Conservation (phyloP, 2,797 vertebrate species). For the Characodon lateralis region DNA sequence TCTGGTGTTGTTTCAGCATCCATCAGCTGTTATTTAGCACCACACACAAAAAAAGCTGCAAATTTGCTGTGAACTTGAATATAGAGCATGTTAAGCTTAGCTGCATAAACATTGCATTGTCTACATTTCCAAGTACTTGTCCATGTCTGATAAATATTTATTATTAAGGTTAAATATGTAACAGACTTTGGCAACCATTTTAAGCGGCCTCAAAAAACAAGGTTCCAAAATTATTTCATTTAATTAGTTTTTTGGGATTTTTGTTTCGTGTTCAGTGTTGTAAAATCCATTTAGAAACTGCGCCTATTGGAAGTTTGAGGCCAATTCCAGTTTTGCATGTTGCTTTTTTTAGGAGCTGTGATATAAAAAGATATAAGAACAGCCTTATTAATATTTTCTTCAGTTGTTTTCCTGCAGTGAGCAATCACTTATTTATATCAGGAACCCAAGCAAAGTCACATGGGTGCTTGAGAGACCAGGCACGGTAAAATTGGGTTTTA, state of each 20-base stretch:
- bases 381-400: not conserved
- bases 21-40: slow-evolving; percentile 1
- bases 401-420: too few relatives aligned
- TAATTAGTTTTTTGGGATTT: not conserved
- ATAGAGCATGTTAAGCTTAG: not conserved
- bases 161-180: not conserved
- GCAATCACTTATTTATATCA: not conserved
- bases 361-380: not conserved
- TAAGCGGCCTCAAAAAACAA: not conserved
- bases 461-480: not conserved
- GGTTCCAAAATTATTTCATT: not conserved
- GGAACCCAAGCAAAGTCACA: not conserved
- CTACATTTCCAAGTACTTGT: not conserved
- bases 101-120: not conserved
- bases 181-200: not conserved
- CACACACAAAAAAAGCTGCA: slow-evolving; percentile 1
- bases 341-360: not conserved
- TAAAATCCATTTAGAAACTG: not conserved
- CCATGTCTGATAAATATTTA: not conserved
- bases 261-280: not conserved
- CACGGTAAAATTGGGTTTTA: not conserved
- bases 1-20: slow-evolving; percentile 15
- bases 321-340: not conserved
- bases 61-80: too few relatives aligned
- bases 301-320: not conserved